These are phyloP conservation scores for Zosterops hypoxanthus DNA, from an alignment of 2,113 vertebrate genomes.

Conservation along the genomic window DNA sequence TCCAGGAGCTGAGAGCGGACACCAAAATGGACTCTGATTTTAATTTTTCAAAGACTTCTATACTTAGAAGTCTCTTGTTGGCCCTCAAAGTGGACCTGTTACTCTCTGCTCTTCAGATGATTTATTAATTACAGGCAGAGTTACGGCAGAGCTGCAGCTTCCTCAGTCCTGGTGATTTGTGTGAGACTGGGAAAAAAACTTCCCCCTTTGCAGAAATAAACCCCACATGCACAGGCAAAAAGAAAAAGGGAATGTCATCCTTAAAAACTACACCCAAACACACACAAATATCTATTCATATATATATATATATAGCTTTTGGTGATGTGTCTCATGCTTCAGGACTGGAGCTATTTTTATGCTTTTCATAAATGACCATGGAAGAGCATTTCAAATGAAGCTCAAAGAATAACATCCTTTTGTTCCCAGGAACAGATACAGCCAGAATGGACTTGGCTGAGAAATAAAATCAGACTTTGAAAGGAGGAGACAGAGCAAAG, in stretches of 20 bases:
- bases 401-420: conserved; percentile 48
- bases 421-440: conserved; percentile 19
- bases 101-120: conserved; percentile 48
- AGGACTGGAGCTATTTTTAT: conserved; percentile 45
- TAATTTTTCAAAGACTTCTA: not conserved
- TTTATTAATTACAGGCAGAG: conserved; percentile 62
- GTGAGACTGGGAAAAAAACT: not conserved
- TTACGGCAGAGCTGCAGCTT: not conserved
- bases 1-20: not conserved
- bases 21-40: not conserved
- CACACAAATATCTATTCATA: not conserved
- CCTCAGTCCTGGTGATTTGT: conserved; percentile 21
- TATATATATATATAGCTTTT: not conserved
- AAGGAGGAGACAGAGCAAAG: conserved; percentile 4
- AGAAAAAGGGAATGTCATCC: not conserved
- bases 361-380: conserved; percentile 41
- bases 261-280: not conserved
- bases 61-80: conserved; percentile 36
- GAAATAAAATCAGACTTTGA: conserved; percentile 24
- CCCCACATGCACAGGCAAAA: not conserved
- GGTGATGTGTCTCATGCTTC: not conserved
- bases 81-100: conserved; percentile 53
- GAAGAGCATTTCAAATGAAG: conserved; percentile 36
- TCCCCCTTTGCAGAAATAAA: not conserved
- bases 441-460: conserved; percentile 18